Evolutionary conservation across 2,888 invertebrate species (phyloP), one percentile per base, ranked within the genome.

Genomic region (Nasonovia ribisnigri): DNA sequence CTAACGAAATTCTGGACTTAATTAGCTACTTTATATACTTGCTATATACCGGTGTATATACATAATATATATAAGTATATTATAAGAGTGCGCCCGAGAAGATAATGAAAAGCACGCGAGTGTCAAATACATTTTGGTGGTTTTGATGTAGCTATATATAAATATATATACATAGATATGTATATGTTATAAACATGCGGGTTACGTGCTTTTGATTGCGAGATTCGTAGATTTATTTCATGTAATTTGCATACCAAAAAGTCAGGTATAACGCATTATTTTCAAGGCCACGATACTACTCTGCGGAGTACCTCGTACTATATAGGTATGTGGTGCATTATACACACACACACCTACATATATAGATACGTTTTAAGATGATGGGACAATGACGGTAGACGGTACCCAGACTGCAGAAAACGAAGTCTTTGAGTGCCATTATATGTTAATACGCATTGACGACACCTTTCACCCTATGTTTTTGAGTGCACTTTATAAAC

Each of bases 121-220:
- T 48, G 46, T n/a, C 67, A n/a, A 67, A 36, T 67, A 67, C 36
- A 43, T 36, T 90, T 90, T 48, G 10, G 67, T 67, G 36, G 46
- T 67, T 90, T 90, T 67, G 46, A 90, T 46, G 67, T 60, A 46
- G 24, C 20, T 26, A 10, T 54, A 20, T 54, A 3, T 54, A 6
- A 11, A n/a, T 77, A 16, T 77, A 77, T 77, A n/a, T 36, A n/a
- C 36, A 16, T 77, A 77, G n/a, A n/a, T 36, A 57, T 8, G 6
- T 54, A 6, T 6, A 57, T 16, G 4, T 43, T 20, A 43, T n/a
- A 29, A n/a, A n/a, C 13, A 57, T 43, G 29, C 10, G 60, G 46
- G 46, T 36, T 60, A 90, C 67, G 90, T 46, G 90, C n/a, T 90
- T 46, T 46, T 67, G 46, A 67, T 90, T 51, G 90, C 77, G 26